Conservation (phyloP, 2,797 vertebrate genomes). For the Centroberyx gerrardi region DNA sequence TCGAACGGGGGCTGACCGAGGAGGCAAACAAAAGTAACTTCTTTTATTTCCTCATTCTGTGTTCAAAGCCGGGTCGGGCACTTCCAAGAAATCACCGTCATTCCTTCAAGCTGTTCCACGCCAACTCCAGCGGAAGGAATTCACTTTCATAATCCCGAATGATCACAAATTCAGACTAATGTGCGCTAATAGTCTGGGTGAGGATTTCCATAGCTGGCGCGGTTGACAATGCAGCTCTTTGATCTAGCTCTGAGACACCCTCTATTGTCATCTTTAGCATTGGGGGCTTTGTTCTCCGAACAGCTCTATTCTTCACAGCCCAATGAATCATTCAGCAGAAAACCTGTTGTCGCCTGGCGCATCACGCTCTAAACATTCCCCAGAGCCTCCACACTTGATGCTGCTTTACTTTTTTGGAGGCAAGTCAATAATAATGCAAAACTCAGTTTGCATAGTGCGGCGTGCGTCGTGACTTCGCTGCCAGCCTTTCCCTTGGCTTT, state of each 20-base stretch:
- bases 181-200: not conserved
- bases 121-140: not conserved
- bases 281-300: constrained; percentile 57
- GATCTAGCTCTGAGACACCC: constrained; percentile 34
- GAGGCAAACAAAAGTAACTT: constrained; percentile 8
- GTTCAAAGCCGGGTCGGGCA: not conserved
- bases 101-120: not conserved
- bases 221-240: constrained; percentile 44
- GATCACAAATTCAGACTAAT: constrained; percentile 1
- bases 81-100: not conserved
- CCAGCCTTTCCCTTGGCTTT: too few relatives aligned
- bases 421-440: not conserved
- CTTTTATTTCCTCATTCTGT: constrained; percentile 41
- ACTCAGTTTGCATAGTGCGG: too few relatives aligned
- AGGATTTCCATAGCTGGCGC: constrained; percentile 4
- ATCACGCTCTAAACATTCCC: constrained; percentile 14
- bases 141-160: not conserved
- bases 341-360: constrained; percentile 47
- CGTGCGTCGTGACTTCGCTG: too few relatives aligned
- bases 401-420: not conserved
- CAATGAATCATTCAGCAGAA: constrained; percentile 54
- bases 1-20: not conserved
- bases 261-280: constrained; percentile 45
- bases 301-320: constrained; percentile 37
- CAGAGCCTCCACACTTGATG: not conserved